These are phyloP conservation scores for Xylocampa areola DNA, from an alignment of 2,888 invertebrate species.

Conservation along the genomic window DNA sequence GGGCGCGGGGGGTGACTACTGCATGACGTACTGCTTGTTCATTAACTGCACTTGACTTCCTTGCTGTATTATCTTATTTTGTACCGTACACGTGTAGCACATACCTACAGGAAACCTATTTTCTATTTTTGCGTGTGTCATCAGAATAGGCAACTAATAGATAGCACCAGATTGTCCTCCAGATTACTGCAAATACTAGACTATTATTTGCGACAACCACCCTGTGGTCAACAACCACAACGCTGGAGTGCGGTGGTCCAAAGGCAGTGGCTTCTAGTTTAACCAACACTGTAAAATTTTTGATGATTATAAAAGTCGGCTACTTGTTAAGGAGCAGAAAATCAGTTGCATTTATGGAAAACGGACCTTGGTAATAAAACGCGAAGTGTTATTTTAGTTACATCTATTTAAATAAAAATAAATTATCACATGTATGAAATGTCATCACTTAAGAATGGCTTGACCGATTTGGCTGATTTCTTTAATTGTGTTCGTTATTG, in stretches of 20 bases:
- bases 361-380: not conserved
- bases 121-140: too few relatives aligned
- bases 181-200: conserved; percentile 2
- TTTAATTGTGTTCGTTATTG: too few relatives aligned
- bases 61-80: conserved; percentile 30
- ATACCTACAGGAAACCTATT: too few relatives aligned
- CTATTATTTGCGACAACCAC: not conserved
- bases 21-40: conserved; percentile 49
- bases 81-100: conserved; percentile 6
- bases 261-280: not conserved
- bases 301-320: not conserved
- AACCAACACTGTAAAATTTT: not conserved
- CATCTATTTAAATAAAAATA: not conserved
- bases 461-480: too few relatives aligned
- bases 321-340: not conserved
- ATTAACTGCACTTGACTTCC: conserved; percentile 53
- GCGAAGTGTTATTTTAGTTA: not conserved
- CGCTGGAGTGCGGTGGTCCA: not conserved
- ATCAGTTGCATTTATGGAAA: not conserved
- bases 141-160: too few relatives aligned
- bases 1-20: conserved; percentile 24
- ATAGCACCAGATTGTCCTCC: too few relatives aligned
- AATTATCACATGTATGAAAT: too few relatives aligned
- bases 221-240: not conserved
- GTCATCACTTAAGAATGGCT: too few relatives aligned